Conservation (phyloP, 23 tunicate species). For the Styela plicata region DNA sequence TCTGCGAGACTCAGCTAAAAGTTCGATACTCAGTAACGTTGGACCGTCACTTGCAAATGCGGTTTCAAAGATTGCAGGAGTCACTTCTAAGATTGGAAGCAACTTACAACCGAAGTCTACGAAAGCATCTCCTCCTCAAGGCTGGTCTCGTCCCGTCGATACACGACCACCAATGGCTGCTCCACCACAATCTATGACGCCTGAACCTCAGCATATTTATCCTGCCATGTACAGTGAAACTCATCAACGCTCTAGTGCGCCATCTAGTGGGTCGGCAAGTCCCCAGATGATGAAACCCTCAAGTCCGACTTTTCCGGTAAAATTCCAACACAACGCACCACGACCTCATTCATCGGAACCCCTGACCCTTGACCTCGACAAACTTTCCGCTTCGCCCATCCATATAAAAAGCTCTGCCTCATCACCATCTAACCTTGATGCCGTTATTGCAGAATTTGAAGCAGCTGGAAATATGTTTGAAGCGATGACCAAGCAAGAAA, state of each 20-base stretch:
- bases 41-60: too few relatives aligned
- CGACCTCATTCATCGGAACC: not conserved
- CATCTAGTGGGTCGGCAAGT: slow-evolving; percentile 24
- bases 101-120: not conserved
- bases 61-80: not conserved
- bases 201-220: not conserved
- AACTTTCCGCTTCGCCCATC: not conserved
- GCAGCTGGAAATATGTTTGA: slow-evolving; percentile 24
- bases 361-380: not conserved
- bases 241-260: not conserved
- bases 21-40: not conserved
- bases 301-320: slow-evolving; percentile 9
- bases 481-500: not conserved
- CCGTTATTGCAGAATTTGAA: slow-evolving; percentile 32
- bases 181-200: not conserved
- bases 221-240: not conserved
- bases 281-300: slow-evolving; percentile 27
- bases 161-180: slow-evolving; percentile 26
- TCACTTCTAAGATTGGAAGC: not conserved
- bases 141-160: not conserved
- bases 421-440: slow-evolving; percentile 6
- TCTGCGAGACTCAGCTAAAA: too few relatives aligned
- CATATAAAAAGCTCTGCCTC: not conserved
- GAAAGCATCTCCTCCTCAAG: not conserved
- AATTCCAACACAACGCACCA: slow-evolving; percentile 5